Conservation (phyloP, 2,113 vertebrate genomes). For the Malurus alboscapulatus region DNA sequence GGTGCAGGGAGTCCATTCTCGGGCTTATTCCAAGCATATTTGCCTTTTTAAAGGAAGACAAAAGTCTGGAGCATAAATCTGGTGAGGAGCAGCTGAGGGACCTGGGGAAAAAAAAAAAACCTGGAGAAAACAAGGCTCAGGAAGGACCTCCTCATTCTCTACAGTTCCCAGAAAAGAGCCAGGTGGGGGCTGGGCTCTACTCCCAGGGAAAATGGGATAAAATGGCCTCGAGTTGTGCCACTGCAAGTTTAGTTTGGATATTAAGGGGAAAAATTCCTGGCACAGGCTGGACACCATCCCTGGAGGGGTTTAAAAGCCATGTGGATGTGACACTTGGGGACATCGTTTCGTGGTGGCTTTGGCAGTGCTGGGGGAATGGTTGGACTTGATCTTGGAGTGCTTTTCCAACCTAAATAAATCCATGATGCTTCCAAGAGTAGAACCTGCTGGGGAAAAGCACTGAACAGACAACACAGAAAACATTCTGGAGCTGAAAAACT, state of each 20-base stretch:
- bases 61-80: neutral
- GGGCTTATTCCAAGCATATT: neutral
- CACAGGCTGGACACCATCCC: neutral
- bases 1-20: neutral
- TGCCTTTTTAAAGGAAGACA: neutral
- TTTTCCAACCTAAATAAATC: neutral
- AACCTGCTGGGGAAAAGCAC: neutral
- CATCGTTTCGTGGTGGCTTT: rapidly evolving
- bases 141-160: neutral
- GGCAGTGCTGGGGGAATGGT: neutral
- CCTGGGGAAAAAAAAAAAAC: neutral
- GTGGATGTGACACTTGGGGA: neutral
- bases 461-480: rapidly evolving
- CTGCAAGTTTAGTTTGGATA: neutral
- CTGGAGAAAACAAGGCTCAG: neutral
- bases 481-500: neutral
- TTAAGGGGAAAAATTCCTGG: neutral
- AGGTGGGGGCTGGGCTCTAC: neutral
- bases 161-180: neutral
- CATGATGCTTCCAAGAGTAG: neutral
- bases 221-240: neutral
- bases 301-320: neutral
- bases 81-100: neutral
- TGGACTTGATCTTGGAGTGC: neutral
- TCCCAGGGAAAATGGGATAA: neutral